These are phyloP conservation scores for Momotus momota DNA, from an alignment of 2,797 vertebrate species.

Conservation along the genomic window DNA sequence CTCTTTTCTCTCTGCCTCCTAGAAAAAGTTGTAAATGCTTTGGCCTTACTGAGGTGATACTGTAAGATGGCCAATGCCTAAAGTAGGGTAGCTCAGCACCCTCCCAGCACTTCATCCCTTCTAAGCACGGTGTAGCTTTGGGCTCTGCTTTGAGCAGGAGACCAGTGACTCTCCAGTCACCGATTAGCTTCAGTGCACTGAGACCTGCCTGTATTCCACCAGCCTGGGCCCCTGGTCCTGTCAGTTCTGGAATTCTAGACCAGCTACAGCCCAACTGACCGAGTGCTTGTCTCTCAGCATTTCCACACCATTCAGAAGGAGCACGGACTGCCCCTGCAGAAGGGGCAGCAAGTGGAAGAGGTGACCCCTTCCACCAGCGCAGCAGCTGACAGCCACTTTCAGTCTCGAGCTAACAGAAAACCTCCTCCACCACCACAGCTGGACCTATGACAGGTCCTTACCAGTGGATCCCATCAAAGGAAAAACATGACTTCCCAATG, in stretches of 20 bases:
- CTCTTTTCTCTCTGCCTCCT: background rate
- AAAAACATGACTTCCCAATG: rapidly evolving
- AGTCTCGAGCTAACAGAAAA: background rate
- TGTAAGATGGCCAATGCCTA: background rate
- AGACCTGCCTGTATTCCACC: background rate
- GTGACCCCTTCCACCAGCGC: background rate
- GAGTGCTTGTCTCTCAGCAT: background rate
- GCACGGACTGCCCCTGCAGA: rapidly evolving
- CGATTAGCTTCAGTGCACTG: rapidly evolving
- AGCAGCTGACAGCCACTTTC: rapidly evolving
- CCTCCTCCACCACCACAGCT: background rate
- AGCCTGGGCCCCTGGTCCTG: background rate
- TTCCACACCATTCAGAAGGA: background rate
- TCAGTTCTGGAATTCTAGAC: background rate
- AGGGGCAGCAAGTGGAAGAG: background rate
- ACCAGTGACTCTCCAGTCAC: background rate
- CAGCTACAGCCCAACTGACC: background rate
- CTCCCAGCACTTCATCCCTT: background rate
- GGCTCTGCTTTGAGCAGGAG: background rate
- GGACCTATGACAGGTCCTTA: background rate
- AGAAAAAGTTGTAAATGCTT: background rate
- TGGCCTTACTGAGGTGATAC: background rate
- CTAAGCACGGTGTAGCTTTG: background rate
- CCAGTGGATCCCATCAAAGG: background rate
- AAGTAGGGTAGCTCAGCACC: background rate